Base-by-base conservation (phyloP, 1,140 invertebrate genomes). In the Drosophila varians region DNA sequence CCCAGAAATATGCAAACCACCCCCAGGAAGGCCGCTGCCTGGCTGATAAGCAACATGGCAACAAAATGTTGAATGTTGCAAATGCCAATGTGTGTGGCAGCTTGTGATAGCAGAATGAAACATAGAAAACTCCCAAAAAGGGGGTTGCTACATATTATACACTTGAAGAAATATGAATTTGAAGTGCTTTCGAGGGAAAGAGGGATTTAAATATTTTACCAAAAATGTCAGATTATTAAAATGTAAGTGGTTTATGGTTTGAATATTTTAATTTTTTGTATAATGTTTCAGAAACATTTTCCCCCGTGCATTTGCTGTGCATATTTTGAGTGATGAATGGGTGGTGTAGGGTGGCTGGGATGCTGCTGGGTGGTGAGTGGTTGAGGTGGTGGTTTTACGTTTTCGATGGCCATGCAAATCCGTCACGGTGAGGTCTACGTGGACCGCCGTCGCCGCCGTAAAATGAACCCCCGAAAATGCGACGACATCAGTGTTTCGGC, bases 1-100 rank as follows among this genome's bases (percentile, higher is more conserved):
- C 56, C 69, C 46, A 36, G 46, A 31, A 84, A 65, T 73, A 86
- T 72, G 66, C 66, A 69, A 84, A 76, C 77, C 76, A 84, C 77
- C 80, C 80, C 73, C 62, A 77, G 26, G 11, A 38, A 66, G 54
- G n/a, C 2, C 34, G 72, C 31, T 55, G 53, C 18, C 40, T 55
- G 38, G 61, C 66, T 84, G 80, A 84, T 84, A 84, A 86, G 80
- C 58, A 75, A 77, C 62, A 82, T 54, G 51, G 36, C 49, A 75
- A 80, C 73, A 80, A 82, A 86, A 86, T 86, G 80, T 86, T 86
- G 80, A 84, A 74, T 65, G 70, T 74, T 74, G 71, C 58, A 72
- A 87, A 74, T 86, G 76, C 61, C 79, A 86, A 84, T 82, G 80
- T 84, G 80, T 84, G 80, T 84, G 80, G 80, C 80, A 86, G 80